Conservation (phyloP, 2,113 vertebrate genomes). For the Macquaria ambigua region DNA sequence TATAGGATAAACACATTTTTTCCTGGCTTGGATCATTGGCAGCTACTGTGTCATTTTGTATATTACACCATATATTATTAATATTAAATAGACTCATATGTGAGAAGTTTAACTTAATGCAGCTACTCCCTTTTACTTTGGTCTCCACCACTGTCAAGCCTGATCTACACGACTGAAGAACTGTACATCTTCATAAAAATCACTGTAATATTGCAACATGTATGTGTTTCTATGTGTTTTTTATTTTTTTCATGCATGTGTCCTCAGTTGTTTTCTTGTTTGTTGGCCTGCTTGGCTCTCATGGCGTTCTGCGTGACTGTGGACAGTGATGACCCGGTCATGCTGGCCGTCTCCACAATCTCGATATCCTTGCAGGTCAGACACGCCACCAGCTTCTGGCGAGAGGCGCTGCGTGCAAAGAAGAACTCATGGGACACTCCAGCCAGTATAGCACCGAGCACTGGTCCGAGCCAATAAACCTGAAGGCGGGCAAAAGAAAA, state of each 20-base stretch:
- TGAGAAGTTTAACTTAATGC: neutral
- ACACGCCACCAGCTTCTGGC: conserved; percentile 88
- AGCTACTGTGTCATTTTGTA: neutral
- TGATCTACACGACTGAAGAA: neutral
- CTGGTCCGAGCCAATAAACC: conserved; percentile 88
- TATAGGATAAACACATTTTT: neutral
- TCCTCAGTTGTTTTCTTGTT: conserved; percentile 77
- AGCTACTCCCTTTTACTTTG: conserved; percentile 13
- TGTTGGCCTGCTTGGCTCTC: conserved; percentile 81
- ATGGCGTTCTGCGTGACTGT: conserved; percentile 76
- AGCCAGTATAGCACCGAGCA: conserved; percentile 83
- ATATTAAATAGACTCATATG: neutral
- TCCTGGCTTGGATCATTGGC: neutral
- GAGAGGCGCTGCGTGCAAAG: conserved; percentile 84
- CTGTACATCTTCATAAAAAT: neutral
- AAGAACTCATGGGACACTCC: conserved; percentile 87
- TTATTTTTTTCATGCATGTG: neutral
- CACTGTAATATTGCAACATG: neutral
- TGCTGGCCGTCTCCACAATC: conserved; percentile 86
- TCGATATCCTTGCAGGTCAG: conserved; percentile 87
- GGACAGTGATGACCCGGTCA: conserved; percentile 86
- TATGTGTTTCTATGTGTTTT: neutral
- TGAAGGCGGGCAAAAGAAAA: conserved; percentile 33
- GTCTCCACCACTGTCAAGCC: neutral
- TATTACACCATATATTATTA: neutral